Evolutionary conservation across 2,113 vertebrate species (phyloP).

Genomic region (Labrus mixtus): DNA sequence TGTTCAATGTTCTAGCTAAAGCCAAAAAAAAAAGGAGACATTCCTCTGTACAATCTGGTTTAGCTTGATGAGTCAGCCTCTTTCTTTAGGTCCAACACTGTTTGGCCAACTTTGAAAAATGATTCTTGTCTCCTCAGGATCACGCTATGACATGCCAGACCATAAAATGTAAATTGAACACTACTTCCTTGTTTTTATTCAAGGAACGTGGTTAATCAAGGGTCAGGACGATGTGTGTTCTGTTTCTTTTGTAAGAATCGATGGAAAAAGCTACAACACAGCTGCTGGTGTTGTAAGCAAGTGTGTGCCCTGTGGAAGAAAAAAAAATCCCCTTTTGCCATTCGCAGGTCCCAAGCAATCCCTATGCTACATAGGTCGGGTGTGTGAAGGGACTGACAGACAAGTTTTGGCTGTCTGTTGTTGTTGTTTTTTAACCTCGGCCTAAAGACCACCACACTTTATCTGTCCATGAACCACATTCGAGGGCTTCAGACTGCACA

Average conservation of each 20-base stretch:
- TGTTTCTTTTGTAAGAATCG: constrained; percentile 56
- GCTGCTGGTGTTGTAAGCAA: constrained; percentile 38
- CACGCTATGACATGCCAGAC: constrained; percentile 64
- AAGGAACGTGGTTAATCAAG: constrained; percentile 51
- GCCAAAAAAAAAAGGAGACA: constrained; percentile 73
- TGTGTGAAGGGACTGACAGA: constrained; percentile 67
- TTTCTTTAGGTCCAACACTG: constrained; percentile 34
- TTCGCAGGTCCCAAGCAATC: constrained; percentile 81
- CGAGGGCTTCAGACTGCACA: constrained; percentile 78
- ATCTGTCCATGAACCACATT: constrained; percentile 75
- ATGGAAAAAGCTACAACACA: constrained; percentile 36
- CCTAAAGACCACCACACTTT: constrained; percentile 58
- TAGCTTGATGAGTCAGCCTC: constrained; percentile 50
- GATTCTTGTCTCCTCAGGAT: constrained; percentile 58
- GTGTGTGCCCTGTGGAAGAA: constrained; percentile 37
- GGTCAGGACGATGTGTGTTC: constrained; percentile 58
- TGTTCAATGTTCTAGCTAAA: constrained; percentile 73
- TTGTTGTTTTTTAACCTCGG: constrained; percentile 54
- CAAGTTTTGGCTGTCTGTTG: constrained; percentile 62
- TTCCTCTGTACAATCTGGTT: constrained; percentile 65
- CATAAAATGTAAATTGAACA: constrained; percentile 38
- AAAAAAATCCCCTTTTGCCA: constrained; percentile 59
- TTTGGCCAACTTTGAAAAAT: constrained; percentile 46
- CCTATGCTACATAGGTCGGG: constrained; percentile 72
- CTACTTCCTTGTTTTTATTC: constrained; percentile 35